These are phyloP conservation scores for Drosophila borealis DNA, from an alignment of 2,888 invertebrate genomes.

Conservation along the genomic window DNA sequence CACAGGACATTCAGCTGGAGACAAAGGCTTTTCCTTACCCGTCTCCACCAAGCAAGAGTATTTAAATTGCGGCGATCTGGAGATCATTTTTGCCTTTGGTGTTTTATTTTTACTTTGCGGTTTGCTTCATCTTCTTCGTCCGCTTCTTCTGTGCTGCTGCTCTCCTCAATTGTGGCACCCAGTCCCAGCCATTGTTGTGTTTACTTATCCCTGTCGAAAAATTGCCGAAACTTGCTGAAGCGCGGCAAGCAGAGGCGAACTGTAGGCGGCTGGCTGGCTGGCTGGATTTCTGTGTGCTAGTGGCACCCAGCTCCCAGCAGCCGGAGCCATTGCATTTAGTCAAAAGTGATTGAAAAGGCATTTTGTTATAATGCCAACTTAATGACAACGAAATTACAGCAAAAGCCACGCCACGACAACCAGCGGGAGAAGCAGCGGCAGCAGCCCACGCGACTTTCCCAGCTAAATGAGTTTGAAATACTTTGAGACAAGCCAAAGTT, in stretches of 20 bases:
- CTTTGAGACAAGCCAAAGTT: constrained; percentile 70
- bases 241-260: constrained; percentile 23
- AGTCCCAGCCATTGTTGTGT: constrained; percentile 61
- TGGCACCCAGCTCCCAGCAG: constrained; percentile 10
- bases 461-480: constrained; percentile 74
- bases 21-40: no score
- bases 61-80: background rate
- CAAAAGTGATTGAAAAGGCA: constrained; percentile 82
- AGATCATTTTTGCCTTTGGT: background rate
- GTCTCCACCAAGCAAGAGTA: background rate
- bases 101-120: constrained; percentile 55
- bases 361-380: constrained; percentile 82
- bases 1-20: no score
- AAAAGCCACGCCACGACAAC: constrained; percentile 58
- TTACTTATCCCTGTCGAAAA: constrained; percentile 78
- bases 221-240: constrained; percentile 67
- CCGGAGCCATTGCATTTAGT: constrained; percentile 74
- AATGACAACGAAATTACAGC: constrained; percentile 80
- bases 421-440: constrained; percentile 20
- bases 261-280: no score
- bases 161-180: constrained; percentile 25
- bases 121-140: constrained; percentile 22
- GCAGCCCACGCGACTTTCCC: constrained; percentile 21
- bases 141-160: constrained; percentile 31
- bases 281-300: background rate